phyloP scores from a whole-genome alignment of 2,888 invertebrate genomes.

The Monopis laevigella region DNA sequence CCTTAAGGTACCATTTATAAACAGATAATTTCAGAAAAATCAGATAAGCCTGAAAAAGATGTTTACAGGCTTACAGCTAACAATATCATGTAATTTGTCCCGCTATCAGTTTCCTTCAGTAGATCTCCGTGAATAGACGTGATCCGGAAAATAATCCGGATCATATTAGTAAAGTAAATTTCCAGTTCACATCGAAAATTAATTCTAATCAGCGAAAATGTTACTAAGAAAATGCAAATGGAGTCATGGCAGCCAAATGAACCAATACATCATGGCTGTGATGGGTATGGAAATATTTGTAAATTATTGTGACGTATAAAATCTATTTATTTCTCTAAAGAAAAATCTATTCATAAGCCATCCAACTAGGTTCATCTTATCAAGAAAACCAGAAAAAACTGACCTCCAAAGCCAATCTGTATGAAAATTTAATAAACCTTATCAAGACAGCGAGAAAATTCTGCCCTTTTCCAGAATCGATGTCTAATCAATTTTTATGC shows the following conservation, averaged over 20 bases:
- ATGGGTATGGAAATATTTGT: slow-evolving; percentile 11
- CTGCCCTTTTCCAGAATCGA: neutral
- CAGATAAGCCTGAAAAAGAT: slow-evolving; percentile 2
- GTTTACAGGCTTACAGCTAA: slow-evolving; percentile 6
- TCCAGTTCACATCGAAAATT: too few relatives aligned
- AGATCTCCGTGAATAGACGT: slow-evolving; percentile 8
- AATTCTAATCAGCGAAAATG: slow-evolving; percentile 5
- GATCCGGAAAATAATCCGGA: slow-evolving; percentile 1
- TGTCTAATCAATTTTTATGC: neutral
- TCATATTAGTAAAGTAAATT: too few relatives aligned
- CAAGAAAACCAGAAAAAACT: neutral
- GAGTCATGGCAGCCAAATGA: slow-evolving; percentile 13
- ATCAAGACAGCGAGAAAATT: neutral
- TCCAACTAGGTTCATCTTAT: too few relatives aligned
- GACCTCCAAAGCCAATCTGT: neutral
- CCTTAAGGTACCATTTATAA: slow-evolving; percentile 7
- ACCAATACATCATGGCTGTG: slow-evolving; percentile 13
- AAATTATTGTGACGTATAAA: too few relatives aligned
- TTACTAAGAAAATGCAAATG: slow-evolving; percentile 10
- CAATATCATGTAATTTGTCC: slow-evolving; percentile 1
- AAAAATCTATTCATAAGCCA: too few relatives aligned
- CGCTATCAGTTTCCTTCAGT: slow-evolving; percentile 8
- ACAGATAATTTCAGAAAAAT: slow-evolving; percentile 4
- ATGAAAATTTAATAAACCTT: neutral
- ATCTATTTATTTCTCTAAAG: too few relatives aligned